phyloP scores from a whole-genome alignment of 2,113 vertebrate genomes.

The Monopterus albus region DNA sequence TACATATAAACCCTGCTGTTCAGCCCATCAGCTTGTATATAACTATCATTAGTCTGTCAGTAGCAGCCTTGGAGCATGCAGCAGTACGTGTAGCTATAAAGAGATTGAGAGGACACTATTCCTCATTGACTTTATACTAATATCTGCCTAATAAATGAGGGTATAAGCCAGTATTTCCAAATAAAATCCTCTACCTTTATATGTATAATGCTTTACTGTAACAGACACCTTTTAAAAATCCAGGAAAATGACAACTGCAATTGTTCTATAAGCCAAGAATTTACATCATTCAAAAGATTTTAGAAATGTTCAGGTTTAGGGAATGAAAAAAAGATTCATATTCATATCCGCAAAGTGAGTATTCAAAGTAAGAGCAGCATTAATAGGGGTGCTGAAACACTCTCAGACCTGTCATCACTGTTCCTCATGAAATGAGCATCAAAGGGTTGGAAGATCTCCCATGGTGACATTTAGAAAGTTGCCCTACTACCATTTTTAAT shows the following conservation, averaged over 20 bases:
- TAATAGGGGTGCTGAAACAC: slow-evolving; percentile 65
- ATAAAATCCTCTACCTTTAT: slow-evolving; percentile 35
- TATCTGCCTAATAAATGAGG: slow-evolving; percentile 31
- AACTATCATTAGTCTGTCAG: slow-evolving; percentile 53
- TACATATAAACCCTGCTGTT: slow-evolving; percentile 40
- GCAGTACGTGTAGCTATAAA: slow-evolving; percentile 34
- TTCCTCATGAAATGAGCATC: slow-evolving; percentile 73
- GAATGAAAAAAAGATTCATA: slow-evolving; percentile 58
- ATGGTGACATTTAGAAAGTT: slow-evolving; percentile 81
- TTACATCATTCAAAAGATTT: slow-evolving; percentile 58
- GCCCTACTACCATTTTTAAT: slow-evolving; percentile 77
- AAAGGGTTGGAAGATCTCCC: slow-evolving; percentile 73
- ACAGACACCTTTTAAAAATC: slow-evolving; percentile 49
- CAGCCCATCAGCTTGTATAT: slow-evolving; percentile 38
- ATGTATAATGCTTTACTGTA: slow-evolving; percentile 21
- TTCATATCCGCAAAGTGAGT: slow-evolving; percentile 73
- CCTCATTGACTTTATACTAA: slow-evolving; percentile 25
- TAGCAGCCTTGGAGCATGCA: slow-evolving; percentile 28
- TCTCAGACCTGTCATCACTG: slow-evolving; percentile 72
- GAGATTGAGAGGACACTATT: slow-evolving; percentile 37
- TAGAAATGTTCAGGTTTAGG: slow-evolving; percentile 54
- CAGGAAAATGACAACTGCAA: slow-evolving; percentile 58
- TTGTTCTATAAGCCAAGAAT: slow-evolving; percentile 54
- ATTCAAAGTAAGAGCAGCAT: slow-evolving; percentile 52
- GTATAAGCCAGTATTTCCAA: slow-evolving; percentile 28